Conservation (phyloP, 2,888 invertebrate genomes). For the Hanleya hanleyi region DNA sequence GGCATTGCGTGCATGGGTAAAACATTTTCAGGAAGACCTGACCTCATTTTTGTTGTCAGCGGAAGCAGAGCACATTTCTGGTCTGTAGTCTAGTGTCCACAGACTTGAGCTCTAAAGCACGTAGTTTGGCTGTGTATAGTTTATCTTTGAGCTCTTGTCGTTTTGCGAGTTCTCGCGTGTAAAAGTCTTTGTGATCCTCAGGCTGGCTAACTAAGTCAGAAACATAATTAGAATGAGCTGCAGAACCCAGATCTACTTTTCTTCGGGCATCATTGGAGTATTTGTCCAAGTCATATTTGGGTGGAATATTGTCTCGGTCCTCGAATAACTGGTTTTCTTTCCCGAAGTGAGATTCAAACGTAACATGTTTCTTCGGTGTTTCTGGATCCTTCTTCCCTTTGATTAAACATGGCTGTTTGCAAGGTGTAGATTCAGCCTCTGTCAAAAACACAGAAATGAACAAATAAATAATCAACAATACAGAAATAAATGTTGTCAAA, state of each 20-base stretch:
- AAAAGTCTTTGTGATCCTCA: conserved; percentile 45
- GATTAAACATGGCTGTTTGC: conserved; percentile 48
- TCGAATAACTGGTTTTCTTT: conserved; percentile 59
- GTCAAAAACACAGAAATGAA: too few relatives aligned
- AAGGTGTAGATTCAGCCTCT: conserved; percentile 37
- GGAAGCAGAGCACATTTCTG: conserved; percentile 48
- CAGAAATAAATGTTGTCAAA: too few relatives aligned
- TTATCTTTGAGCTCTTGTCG: conserved; percentile 56
- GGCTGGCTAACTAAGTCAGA: conserved; percentile 36
- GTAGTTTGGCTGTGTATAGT: conserved; percentile 51
- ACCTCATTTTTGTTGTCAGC: conserved; percentile 34
- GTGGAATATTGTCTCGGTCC: conserved; percentile 24
- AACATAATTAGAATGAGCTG: conserved; percentile 34
- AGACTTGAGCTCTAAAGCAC: conserved; percentile 46
- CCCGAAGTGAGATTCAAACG: conserved; percentile 58
- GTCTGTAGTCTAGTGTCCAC: conserved; percentile 42
- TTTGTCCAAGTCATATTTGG: neutral
- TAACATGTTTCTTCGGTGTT: conserved; percentile 64
- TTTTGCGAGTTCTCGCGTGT: conserved; percentile 48
- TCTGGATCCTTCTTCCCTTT: conserved; percentile 53
- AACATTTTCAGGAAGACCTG: neutral
- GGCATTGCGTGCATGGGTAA: too few relatives aligned
- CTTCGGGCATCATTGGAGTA: neutral
- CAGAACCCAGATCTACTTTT: neutral
- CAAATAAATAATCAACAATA: too few relatives aligned